Evolutionary conservation across 2,888 invertebrate genomes (phyloP).

Genomic region (Brassicogethes aeneus): DNA sequence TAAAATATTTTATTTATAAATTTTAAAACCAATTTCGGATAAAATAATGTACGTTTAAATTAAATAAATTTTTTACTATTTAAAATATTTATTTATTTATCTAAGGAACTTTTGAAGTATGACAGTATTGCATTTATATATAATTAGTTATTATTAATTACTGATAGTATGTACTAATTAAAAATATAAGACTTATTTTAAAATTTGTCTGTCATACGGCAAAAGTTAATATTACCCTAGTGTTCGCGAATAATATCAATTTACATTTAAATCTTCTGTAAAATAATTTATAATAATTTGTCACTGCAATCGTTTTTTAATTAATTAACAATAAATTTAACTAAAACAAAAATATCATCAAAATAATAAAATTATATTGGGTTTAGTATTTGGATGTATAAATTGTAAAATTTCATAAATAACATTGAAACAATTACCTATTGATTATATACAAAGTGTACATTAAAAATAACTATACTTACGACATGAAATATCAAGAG

Average conservation of each 20-base stretch:
- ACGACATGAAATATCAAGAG: slow-evolving; percentile 44
- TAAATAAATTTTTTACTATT: slow-evolving; percentile 1
- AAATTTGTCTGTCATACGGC: background rate
- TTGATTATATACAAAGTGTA: slow-evolving; percentile 43
- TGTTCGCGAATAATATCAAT: background rate
- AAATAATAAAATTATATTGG: background rate
- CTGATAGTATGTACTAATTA: too few species aligned
- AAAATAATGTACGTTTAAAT: slow-evolving; percentile 1
- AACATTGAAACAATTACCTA: slow-evolving; percentile 39
- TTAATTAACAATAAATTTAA: slow-evolving; percentile 3
- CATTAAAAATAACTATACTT: slow-evolving; percentile 42
- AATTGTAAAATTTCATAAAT: slow-evolving; percentile 26
- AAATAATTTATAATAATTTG: background rate
- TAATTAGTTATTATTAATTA: too few species aligned
- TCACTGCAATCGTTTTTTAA: too few species aligned
- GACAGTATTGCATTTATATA: background rate
- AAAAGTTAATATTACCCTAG: background rate
- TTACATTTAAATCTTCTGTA: background rate
- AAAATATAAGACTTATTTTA: background rate
- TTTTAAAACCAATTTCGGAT: slow-evolving; percentile 2
- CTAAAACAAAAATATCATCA: slow-evolving; percentile 3
- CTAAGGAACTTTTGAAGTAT: slow-evolving; percentile 4
- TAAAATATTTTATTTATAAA: slow-evolving; percentile 6
- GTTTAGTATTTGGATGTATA: background rate
- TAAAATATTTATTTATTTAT: slow-evolving; percentile 4